Evolutionary conservation across 2,113 vertebrate genomes (phyloP), one percentile per base, ranked within the genome.

Genomic region (Neotragus pygmaeus): DNA sequence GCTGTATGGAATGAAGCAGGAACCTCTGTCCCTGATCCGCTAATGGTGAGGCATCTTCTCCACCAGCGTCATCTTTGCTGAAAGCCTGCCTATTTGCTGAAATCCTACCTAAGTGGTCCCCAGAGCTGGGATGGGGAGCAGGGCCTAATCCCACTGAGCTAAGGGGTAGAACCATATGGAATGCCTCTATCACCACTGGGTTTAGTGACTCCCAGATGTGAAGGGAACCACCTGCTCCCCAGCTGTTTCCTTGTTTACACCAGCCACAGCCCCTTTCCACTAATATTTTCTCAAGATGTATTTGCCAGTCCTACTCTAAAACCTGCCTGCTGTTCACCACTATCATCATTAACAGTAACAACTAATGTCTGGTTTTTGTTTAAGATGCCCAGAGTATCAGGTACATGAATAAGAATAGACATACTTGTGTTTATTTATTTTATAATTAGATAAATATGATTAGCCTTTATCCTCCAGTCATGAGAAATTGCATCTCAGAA

Each of bases 221-320:
- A 83, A 88, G 49, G 80, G 23, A 78, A 36, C 51, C 93, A 93
- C 96, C 88, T 85, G 93, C 16, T 95, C 45, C 66, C 94, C 93
- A 96, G 91, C 89, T 97, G 93, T 92, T 91, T 47, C 45, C 64
- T 83, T 70, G 49, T 55, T 91, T 87, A 60, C 4, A 33, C 17
- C 28, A 85, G 57, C 51, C 33, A 64, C 28, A 60, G 36, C 55
- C 45, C 25, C 45, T 49, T 88, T 93, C 55, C n/a, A 91, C 30
- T 36, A 64, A 81, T 17, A 83, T 83, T 94, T 86, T 87, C 51
- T 88, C 39, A 58, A 96, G 70, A 85, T 89, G 39, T 55, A 47
- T 95, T 82, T 96, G 33, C 43, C 39, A 89, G 0, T 43, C 30
- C 5, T 43, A 21, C 51, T 85, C 93, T 90, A 47, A 88, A 87